Evolutionary conservation across 2,888 invertebrate genomes (phyloP), one percentile per base, ranked within the genome.

Genomic region (Ochlodes sylvanus): DNA sequence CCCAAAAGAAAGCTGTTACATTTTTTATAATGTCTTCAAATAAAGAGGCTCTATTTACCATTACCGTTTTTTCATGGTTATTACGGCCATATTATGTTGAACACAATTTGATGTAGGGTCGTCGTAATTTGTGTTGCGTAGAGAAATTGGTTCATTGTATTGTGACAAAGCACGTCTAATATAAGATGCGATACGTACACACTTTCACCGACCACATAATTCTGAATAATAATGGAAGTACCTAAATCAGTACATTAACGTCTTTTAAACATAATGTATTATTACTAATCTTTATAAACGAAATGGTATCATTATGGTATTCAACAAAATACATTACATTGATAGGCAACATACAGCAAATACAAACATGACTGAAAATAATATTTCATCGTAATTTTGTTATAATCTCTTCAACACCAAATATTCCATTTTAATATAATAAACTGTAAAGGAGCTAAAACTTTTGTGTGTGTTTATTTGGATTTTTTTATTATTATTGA

Each of bases 51-150:
- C 68, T 34, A 76, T 79, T 79, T 79, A 76, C 78, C 77, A 76
- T 75, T n/a, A n/a, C n/a, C n/a, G n/a, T n/a, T n/a, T 81, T 80
- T 80, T 77, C 78, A 81, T 79, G 78, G 78, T 76, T 75, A 76
- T 77, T 76, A 73, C 68, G 68, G 70, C 72, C 21, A 73, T 42
- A 41, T 56, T 19, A 66, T 14, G 66, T 52, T 54, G 32, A 65
- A 34, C 19, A 44, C 42, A 52, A 60, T 42, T 66, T 60, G 58
- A 55, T 55, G 17, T 58, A 75, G 68, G 69, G 67, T 70, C 72
- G 63, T 68, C 68, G 72, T 71, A 72, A 70, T 71, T 68, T 70
- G 54, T 63, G 56, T 19, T 12, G 44, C 47, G 44, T 54, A 60
- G 52, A 67, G 54, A 67, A 61, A 67, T 67, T 61, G 55, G 61